A percentile compares a stretch with the other conserved stretches of the same genome.
Evolutionary conservation across 2,797 vertebrate genomes (phyloP).

Genomic region (Gobionotothen gibberifrons): DNA sequence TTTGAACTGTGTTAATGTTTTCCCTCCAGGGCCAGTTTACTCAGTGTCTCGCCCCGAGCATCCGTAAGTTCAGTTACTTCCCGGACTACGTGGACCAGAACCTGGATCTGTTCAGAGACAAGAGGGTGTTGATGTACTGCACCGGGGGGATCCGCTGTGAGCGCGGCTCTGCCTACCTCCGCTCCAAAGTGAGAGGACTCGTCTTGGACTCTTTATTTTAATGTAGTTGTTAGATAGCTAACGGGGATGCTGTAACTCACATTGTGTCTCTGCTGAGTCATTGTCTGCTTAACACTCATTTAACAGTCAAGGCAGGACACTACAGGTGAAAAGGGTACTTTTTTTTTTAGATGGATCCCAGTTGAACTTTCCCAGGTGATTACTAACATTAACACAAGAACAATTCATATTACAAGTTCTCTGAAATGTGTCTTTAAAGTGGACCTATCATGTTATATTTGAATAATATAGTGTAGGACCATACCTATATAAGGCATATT

Average conservation of each 20-base stretch:
- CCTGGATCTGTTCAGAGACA: slow-evolving; percentile 91
- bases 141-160: slow-evolving; percentile 98
- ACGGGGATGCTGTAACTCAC: background rate
- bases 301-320: no score
- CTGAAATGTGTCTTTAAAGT: no score
- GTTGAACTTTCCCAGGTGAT: no score
- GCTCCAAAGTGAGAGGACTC: slow-evolving; percentile 87
- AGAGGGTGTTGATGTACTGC: slow-evolving; percentile 97
- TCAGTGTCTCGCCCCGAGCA: slow-evolving; percentile 93
- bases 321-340: no score
- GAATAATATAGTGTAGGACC: no score
- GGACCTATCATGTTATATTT: no score
- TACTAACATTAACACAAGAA: no score
- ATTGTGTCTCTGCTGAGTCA: background rate
- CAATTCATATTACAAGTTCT: no score
- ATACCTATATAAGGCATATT: no score
- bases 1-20: background rate
- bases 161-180: slow-evolving; percentile 94
- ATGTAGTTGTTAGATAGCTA: background rate
- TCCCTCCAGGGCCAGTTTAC: slow-evolving; percentile 89
- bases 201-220: background rate
- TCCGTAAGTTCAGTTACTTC: slow-evolving; percentile 99
- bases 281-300: background rate
- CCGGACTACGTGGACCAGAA: slow-evolving; percentile 95
- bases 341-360: no score